phyloP scores from a whole-genome alignment of 2,888 invertebrate genomes.

The Cephus sareptanus region DNA sequence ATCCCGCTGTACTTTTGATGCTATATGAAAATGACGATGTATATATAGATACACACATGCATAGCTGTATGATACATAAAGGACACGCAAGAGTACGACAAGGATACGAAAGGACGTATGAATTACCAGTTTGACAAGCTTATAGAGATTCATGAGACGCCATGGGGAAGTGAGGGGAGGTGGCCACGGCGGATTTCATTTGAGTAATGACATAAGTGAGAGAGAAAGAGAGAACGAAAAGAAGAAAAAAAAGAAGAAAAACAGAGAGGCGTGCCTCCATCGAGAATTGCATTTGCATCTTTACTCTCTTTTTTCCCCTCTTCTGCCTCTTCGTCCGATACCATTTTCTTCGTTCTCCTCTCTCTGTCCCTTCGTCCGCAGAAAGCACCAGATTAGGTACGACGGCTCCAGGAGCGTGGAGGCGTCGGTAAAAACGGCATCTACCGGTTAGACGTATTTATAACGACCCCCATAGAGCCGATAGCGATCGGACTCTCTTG shows the following conservation, averaged over 20 bases:
- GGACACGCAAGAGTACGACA: conserved; percentile 22
- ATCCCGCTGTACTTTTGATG: background rate
- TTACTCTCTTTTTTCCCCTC: background rate
- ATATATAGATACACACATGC: background rate
- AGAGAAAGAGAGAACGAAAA: conserved; percentile 13
- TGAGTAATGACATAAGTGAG: conserved; percentile 22
- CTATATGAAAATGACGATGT: background rate
- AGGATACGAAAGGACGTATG: conserved; percentile 33
- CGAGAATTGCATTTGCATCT: conserved; percentile 2
- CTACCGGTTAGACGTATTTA: background rate
- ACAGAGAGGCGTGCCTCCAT: background rate
- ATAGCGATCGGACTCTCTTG: background rate
- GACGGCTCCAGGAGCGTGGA: background rate
- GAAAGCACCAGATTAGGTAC: background rate
- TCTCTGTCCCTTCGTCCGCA: background rate
- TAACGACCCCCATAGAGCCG: background rate
- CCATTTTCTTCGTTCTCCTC: too few species aligned
- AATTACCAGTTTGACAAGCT: conserved; percentile 62
- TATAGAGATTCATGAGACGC: conserved; percentile 57
- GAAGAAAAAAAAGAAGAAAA: background rate
- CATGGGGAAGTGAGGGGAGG: conserved; percentile 35
- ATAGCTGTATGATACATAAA: background rate
- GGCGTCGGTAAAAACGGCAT: background rate
- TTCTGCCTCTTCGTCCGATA: background rate
- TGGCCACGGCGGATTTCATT: conserved; percentile 1